Base-by-base conservation (phyloP, 2,888 invertebrate genomes). In the Xylophagus ater region DNA sequence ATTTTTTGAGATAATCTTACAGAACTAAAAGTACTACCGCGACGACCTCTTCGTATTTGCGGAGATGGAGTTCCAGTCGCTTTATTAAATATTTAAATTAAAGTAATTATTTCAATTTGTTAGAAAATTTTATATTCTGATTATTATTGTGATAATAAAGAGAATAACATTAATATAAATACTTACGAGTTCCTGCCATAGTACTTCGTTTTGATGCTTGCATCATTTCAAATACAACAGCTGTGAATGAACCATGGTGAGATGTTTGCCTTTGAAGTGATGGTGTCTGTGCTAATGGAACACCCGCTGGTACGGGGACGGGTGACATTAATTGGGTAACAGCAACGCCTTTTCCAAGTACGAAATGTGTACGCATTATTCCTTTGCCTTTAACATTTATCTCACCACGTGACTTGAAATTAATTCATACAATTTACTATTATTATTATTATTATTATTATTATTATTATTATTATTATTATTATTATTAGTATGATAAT, bases 321-420 rank as follows among this genome's bases (percentile, higher is more conserved):
- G 65, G 65, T 14, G 64, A 62, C 20, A 56, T 51, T 37, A 62
- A 40, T 45, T 61, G 60, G 49, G 59, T 61, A 28, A 56, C 51
- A 7, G 57, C 51, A 13, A 57, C 55, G 31, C 60, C 64, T 38
- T 76, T 73, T 13, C 81, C 81, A 34, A 76, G 65, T 37, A 94
- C 86, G 67, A 85, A 92, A 67, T 82, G 92, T n/a, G 93, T 94
- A 62, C 88, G 83, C 93, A 94, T 93, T 49, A 80, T 78, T 1
- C 94, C 94, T 64, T 94, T 94, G 43, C 94, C 94, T 60, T 94
- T 94, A 19, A 94, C 93, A 44, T 81, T 81, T 40, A 94, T 80
- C 40, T 77, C 68, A 1, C 94, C 94, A n/a, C 94, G 76, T 52
- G 76, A 74, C 88, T 92, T 59, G 17, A 23, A 28, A 15, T n/a